Conservation (phyloP, 2,113 vertebrate species). For the Vidua chalybeata region DNA sequence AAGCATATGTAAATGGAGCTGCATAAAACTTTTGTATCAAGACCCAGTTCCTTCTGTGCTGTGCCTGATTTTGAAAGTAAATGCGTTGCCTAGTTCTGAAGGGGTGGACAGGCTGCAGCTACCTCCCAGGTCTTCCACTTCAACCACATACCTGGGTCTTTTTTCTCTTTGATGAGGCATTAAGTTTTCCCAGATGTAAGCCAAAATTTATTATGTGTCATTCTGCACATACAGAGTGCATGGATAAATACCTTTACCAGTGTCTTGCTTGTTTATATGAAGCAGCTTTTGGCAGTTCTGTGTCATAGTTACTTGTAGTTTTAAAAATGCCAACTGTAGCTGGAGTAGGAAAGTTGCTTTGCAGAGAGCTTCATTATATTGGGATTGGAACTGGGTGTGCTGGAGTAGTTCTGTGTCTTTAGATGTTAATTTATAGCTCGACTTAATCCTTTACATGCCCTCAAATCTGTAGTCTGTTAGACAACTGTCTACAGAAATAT, state of each 20-base stretch:
- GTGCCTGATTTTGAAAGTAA: background rate
- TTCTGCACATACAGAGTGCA: background rate
- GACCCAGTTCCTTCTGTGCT: background rate
- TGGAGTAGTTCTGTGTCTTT: background rate
- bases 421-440: slow-evolving; percentile 20
- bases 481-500: background rate
- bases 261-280: background rate
- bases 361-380: background rate
- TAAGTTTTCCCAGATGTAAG: background rate
- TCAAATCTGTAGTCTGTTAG: background rate
- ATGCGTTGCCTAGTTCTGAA: background rate
- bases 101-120: background rate
- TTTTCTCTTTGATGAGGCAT: background rate
- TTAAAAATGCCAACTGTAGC: background rate
- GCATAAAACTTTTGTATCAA: background rate
- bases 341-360: background rate
- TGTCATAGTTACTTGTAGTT: background rate
- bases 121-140: background rate
- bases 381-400: background rate
- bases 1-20: background rate
- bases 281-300: background rate
- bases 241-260: background rate
- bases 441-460: slow-evolving; percentile 6
- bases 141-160: background rate
- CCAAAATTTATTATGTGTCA: background rate